Base-by-base conservation (phyloP, 2,113 vertebrate species). In the Rhinopithecus roxellana region DNA sequence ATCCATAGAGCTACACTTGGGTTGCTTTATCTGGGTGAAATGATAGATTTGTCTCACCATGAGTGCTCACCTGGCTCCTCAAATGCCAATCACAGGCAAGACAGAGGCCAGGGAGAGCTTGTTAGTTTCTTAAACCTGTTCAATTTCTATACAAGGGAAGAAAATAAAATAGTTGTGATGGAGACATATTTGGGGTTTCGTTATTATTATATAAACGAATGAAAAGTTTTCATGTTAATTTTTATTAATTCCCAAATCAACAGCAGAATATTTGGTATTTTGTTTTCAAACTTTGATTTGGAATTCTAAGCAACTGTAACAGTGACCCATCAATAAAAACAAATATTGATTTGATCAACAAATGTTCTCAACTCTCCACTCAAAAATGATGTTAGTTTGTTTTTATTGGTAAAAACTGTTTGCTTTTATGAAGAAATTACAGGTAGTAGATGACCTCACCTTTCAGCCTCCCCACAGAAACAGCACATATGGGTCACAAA, bases 31-130 rank as follows among this genome's bases (percentile, higher is more conserved):
- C 32, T 23, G 2, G 43, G 81, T 90, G 48, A 88, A 96, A 90
- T 95, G 94, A 94, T 57, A 90, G 72, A 79, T 95, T 84, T 80
- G 57, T 72, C 88, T 97, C 79, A 5, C 91, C 3, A 8, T 80
- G 91, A 80, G 70, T 85, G 84, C 83, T 90, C 70, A 90, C 80
- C 84, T 92, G 67, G 70, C 30, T 52, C 43, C 64, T 55, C 50
- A 91, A 52, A 43, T 59, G 20, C 69, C 57, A 88, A 82, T 75
- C 57, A 55, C 48, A 59, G 77, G 55, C 14, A 32, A 89, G 74
- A 64, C 2, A 50, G 87, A 61, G 22, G 90, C 48, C 75, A 64
- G 32, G 5, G 8, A 48, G 64, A 87, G 55, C 25, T 10, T 18
- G 38, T 12, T 10, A 27, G 23, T 16, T 83, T 35, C 89, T 59